phyloP scores from a whole-genome alignment of 2,888 invertebrate species.

The Drosophila pseudotakahashii region DNA sequence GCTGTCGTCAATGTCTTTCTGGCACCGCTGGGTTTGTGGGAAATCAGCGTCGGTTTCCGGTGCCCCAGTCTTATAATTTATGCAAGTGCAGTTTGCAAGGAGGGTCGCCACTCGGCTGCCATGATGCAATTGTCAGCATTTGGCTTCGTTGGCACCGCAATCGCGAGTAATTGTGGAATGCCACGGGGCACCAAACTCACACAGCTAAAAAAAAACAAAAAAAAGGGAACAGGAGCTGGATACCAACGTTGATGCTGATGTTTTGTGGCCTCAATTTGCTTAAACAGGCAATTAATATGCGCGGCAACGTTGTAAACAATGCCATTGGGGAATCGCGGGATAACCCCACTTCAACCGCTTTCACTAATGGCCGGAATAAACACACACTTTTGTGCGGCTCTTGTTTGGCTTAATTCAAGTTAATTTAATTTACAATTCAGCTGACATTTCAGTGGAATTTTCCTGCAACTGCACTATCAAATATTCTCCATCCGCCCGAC shows the following conservation, averaged over 20 bases:
- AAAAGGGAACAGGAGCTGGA: slow-evolving; percentile 11
- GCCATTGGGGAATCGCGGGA: slow-evolving; percentile 48
- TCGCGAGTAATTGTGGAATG: slow-evolving; percentile 54
- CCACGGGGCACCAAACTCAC: slow-evolving; percentile 24
- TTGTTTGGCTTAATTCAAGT: slow-evolving; percentile 40
- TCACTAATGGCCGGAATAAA: slow-evolving; percentile 57
- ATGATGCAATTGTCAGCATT: slow-evolving; percentile 48
- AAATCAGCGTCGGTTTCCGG: slow-evolving; percentile 23
- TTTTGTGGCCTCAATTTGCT: slow-evolving; percentile 66
- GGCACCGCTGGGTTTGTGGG: slow-evolving; percentile 21
- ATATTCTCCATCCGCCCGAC: slow-evolving; percentile 13
- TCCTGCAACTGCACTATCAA: slow-evolving; percentile 1
- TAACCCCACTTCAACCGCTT: background rate
- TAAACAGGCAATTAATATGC: slow-evolving; percentile 76
- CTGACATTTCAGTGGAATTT: slow-evolving; percentile 3
- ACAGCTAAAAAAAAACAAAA: background rate
- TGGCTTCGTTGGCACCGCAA: slow-evolving; percentile 51
- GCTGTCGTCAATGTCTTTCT: slow-evolving; percentile 27
- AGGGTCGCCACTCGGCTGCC: slow-evolving; percentile 19
- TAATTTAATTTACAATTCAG: slow-evolving; percentile 50
- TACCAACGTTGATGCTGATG: slow-evolving; percentile 35
- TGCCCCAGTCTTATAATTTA: slow-evolving; percentile 44
- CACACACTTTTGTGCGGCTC: slow-evolving; percentile 27
- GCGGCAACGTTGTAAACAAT: slow-evolving; percentile 68
- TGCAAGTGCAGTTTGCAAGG: slow-evolving; percentile 50